Conservation (phyloP, 2,888 invertebrate species). For the Neuroscelio doddi region DNA sequence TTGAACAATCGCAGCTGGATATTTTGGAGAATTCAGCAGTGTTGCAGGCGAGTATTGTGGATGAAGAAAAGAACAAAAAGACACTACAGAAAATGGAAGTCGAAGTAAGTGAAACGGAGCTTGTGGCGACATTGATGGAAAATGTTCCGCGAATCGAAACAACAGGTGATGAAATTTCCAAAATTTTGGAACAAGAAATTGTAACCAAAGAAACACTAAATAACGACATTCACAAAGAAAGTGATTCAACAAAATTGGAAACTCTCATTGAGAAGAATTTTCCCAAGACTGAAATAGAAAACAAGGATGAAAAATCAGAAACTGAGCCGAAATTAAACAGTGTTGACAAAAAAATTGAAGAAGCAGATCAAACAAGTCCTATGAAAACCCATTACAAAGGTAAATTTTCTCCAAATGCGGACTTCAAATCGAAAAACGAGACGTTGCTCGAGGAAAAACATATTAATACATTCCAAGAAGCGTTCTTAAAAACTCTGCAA, state of each 20-base stretch:
- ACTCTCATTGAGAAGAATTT: slow-evolving; percentile 10
- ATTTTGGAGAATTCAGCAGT: slow-evolving; percentile 49
- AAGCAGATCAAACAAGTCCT: slow-evolving; percentile 22
- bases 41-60: slow-evolving; percentile 22
- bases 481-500: slow-evolving; percentile 61
- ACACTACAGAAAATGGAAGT: slow-evolving; percentile 29
- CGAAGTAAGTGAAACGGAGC: slow-evolving; percentile 5
- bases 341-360: slow-evolving; percentile 10
- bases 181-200: slow-evolving; percentile 6
- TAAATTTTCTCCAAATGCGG: slow-evolving; percentile 54
- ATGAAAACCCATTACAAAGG: slow-evolving; percentile 51
- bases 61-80: slow-evolving; percentile 17
- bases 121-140: neutral
- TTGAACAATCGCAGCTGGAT: slow-evolving; percentile 65
- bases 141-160: neutral
- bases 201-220: neutral
- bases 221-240: neutral
- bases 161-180: neutral
- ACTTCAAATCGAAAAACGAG: slow-evolving; percentile 54
- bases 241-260: neutral
- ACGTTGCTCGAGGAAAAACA: slow-evolving; percentile 54
- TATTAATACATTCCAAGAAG: slow-evolving; percentile 62
- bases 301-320: slow-evolving; percentile 2
- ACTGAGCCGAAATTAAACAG: slow-evolving; percentile 5
- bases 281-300: slow-evolving; percentile 17